Conservation (phyloP, 2,888 invertebrate species). For the Amphipoea oculea region DNA sequence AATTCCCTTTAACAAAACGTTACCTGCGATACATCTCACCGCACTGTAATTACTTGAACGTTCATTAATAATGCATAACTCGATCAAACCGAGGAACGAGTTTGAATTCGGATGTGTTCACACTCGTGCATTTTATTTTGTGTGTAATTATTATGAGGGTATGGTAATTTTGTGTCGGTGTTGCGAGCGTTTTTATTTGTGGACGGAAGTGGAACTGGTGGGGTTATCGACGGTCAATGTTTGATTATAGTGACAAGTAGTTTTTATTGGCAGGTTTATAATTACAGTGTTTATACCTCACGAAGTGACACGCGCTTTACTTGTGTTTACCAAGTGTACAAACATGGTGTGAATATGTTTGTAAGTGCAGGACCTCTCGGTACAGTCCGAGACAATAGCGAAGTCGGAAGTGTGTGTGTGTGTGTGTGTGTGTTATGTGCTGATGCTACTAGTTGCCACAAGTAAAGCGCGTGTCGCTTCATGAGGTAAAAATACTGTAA, state of each 20-base stretch:
- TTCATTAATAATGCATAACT: constrained; percentile 90
- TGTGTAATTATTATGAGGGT: constrained; percentile 58
- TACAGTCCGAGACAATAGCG: not conserved
- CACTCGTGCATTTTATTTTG: constrained; percentile 61
- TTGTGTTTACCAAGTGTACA: not conserved
- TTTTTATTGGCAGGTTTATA: constrained; percentile 15
- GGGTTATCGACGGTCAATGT: constrained; percentile 26
- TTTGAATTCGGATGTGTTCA: constrained; percentile 68
- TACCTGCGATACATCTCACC: constrained; percentile 80
- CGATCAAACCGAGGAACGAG: constrained; percentile 82
- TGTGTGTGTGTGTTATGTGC: not conserved
- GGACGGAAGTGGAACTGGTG: constrained; percentile 30
- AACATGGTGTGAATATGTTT: not conserved
- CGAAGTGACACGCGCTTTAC: not conserved
- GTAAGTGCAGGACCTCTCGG: not conserved
- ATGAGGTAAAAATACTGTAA: not conserved
- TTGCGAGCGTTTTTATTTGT: constrained; percentile 36
- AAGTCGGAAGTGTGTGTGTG: not conserved
- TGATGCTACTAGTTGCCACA: not conserved
- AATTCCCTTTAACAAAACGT: constrained; percentile 62
- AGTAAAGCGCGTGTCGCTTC: not conserved
- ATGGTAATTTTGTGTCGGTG: constrained; percentile 51
- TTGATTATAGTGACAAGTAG: constrained; percentile 29
- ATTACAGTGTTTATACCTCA: not conserved
- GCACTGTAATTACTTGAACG: constrained; percentile 85